These are phyloP conservation scores for Oryzias javanicus DNA, from an alignment of 2,113 vertebrate species.

Conservation along the genomic window DNA sequence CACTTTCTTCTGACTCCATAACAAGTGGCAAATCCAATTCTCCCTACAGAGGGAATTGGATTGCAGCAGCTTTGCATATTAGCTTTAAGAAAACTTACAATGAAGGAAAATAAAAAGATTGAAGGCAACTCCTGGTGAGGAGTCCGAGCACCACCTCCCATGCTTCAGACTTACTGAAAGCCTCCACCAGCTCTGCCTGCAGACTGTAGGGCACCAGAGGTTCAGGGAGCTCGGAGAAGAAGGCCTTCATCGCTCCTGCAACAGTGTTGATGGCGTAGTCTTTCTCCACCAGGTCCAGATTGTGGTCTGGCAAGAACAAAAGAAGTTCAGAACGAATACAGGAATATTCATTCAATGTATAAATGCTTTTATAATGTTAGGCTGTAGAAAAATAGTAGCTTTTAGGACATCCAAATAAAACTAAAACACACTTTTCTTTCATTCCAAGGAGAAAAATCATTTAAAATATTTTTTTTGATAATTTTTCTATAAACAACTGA, in stretches of 20 bases:
- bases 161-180: constrained; percentile 85
- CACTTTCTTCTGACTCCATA: constrained; percentile 8
- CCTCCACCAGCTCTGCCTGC: constrained; percentile 91
- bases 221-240: constrained; percentile 93
- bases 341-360: background rate
- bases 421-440: too few relatives aligned
- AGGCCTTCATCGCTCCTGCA: constrained; percentile 95
- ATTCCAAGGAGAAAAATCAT: too few relatives aligned
- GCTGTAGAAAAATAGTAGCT: too few relatives aligned
- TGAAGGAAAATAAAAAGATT: constrained; percentile 33
- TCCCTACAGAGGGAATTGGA: constrained; percentile 57
- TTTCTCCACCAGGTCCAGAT: constrained; percentile 90
- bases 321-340: constrained; percentile 1
- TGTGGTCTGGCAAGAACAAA: constrained; percentile 77
- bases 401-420: too few relatives aligned
- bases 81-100: constrained; percentile 52
- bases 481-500: too few relatives aligned
- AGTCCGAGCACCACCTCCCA: constrained; percentile 3
- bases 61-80: constrained; percentile 57
- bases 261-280: constrained; percentile 94
- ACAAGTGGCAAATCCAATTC: constrained; percentile 56
- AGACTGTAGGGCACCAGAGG: constrained; percentile 91
- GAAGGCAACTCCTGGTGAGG: constrained; percentile 44
- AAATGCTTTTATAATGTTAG: too few relatives aligned
- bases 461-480: too few relatives aligned